Evolutionary conservation across 2,888 invertebrate species (phyloP).

Genomic region (Apotomis betuletana): DNA sequence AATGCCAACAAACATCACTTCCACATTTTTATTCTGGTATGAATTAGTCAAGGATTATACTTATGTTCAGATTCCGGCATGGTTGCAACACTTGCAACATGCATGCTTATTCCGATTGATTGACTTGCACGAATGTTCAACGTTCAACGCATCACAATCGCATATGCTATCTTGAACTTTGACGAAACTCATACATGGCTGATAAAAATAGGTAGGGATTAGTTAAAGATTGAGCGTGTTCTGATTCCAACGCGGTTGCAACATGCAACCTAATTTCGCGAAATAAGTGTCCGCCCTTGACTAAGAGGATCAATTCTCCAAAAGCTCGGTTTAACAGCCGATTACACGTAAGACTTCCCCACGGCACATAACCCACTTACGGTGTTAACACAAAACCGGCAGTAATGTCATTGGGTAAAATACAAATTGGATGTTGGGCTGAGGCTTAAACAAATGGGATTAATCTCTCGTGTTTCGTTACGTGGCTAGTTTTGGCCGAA

Average conservation of each 20-base stretch:
- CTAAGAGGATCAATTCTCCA: constrained; percentile 38
- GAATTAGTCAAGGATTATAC: no score
- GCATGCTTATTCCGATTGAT: no score
- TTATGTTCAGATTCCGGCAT: no score
- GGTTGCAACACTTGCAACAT: no score
- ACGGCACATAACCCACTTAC: constrained; percentile 36
- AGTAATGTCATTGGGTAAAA: constrained; percentile 36
- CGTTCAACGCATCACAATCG: no score
- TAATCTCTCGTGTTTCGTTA: constrained; percentile 28
- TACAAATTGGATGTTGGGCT: constrained; percentile 41
- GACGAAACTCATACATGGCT: no score
- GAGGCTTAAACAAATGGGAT: constrained; percentile 36
- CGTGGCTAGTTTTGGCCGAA: neutral
- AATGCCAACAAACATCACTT: no score
- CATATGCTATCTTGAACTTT: no score
- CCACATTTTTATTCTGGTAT: no score
- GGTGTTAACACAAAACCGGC: constrained; percentile 30
- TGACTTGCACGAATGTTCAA: no score
- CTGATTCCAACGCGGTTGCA: neutral
- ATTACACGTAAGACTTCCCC: constrained; percentile 41
- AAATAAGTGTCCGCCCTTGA: constrained; percentile 26
- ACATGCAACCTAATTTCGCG: constrained; percentile 30
- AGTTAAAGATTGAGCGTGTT: no score
- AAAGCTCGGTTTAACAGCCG: constrained; percentile 41
- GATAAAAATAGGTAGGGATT: no score